phyloP scores from a whole-genome alignment of 2,113 vertebrate species.

The Felis chaus region DNA sequence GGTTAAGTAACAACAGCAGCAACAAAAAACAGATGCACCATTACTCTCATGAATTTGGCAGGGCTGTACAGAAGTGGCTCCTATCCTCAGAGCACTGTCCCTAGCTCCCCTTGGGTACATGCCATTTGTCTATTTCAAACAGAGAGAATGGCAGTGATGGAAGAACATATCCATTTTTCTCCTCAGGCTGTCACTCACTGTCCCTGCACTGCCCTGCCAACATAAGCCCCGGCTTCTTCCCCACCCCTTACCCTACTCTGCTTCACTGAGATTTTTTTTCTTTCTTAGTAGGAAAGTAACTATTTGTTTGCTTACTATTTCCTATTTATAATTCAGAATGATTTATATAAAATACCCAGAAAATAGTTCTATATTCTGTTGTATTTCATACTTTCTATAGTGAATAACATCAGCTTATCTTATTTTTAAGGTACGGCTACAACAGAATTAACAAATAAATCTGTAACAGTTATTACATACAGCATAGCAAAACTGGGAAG shows the following conservation, averaged over 20 bases:
- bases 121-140: slow-evolving; percentile 13
- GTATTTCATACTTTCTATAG: neutral
- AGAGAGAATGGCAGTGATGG: neutral
- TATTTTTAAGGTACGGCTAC: slow-evolving; percentile 22
- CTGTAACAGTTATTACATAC: slow-evolving; percentile 20
- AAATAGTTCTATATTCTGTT: neutral
- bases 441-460: slow-evolving; percentile 44
- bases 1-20: slow-evolving; percentile 12
- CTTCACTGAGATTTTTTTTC: neutral
- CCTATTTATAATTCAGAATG: slow-evolving; percentile 23
- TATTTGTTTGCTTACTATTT: slow-evolving; percentile 34
- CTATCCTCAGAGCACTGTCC: neutral
- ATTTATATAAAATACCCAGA: slow-evolving; percentile 3
- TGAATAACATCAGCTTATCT: neutral
- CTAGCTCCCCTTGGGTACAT: neutral
- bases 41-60: neutral
- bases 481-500: slow-evolving; percentile 15
- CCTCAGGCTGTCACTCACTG: neutral
- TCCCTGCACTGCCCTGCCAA: neutral
- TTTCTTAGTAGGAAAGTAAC: slow-evolving; percentile 28
- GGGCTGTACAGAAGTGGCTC: neutral
- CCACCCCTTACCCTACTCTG: neutral
- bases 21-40: slow-evolving; percentile 14
- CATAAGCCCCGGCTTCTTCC: neutral
- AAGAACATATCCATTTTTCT: neutral